phyloP scores from a whole-genome alignment of 1,140 invertebrate species.

The Cepaea nemoralis region DNA sequence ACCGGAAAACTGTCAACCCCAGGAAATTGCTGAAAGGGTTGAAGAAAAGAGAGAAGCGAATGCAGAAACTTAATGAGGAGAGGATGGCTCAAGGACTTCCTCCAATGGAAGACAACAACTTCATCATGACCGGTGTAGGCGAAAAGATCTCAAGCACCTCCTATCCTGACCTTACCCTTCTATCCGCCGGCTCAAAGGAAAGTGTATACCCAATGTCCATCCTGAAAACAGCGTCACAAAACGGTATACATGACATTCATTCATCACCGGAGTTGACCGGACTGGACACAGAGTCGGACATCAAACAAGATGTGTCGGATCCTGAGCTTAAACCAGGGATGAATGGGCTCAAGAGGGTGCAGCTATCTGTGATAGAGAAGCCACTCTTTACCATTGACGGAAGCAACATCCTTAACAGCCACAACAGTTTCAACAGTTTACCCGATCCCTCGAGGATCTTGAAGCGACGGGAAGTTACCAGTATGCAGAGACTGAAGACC shows the following conservation, averaged over 20 bases:
- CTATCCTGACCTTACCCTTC: not conserved
- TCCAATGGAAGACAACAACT: slow-evolving; percentile 25
- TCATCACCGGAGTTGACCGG: not conserved
- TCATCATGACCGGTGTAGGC: slow-evolving; percentile 34
- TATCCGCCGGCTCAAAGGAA: not conserved
- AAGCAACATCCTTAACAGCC: slow-evolving; percentile 4
- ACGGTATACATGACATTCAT: not conserved
- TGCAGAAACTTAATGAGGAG: slow-evolving; percentile 40
- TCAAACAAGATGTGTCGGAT: not conserved
- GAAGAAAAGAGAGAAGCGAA: slow-evolving; percentile 58
- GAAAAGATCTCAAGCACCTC: not conserved
- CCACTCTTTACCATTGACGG: slow-evolving; percentile 46
- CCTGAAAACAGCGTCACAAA: not conserved
- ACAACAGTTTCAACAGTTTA: not conserved
- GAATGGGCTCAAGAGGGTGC: slow-evolving; percentile 38
- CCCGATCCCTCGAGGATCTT: not conserved
- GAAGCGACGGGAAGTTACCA: not conserved
- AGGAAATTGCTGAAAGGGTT: slow-evolving; percentile 62
- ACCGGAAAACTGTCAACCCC: slow-evolving; percentile 60
- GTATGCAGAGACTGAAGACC: not conserved
- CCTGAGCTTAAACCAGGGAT: not conserved
- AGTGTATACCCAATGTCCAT: not conserved
- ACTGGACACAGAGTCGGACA: not conserved
- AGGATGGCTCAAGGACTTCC: slow-evolving; percentile 37
- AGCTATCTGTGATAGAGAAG: slow-evolving; percentile 47